phyloP scores from a whole-genome alignment of 2,113 vertebrate species.

The Vombatus ursinus region DNA sequence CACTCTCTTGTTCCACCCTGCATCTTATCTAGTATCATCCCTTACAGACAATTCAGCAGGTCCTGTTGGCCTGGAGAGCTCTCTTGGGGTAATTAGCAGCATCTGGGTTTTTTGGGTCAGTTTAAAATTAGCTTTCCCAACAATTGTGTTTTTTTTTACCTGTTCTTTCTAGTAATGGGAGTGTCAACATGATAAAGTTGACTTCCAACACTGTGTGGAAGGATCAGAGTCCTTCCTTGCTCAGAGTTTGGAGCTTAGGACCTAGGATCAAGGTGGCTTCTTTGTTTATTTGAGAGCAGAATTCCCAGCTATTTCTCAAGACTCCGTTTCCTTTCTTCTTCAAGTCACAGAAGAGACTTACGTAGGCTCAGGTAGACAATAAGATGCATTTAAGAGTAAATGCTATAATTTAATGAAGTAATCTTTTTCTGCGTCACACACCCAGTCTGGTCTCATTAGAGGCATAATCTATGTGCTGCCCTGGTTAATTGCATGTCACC shows the following conservation, averaged over 20 bases:
- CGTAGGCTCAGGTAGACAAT: conserved; percentile 16
- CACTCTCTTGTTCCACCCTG: not conserved
- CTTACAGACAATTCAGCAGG: not conserved
- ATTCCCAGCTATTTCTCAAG: conserved; percentile 7
- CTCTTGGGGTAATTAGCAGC: not conserved
- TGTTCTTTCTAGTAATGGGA: not conserved
- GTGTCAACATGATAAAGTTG: not conserved
- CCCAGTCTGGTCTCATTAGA: conserved; percentile 57
- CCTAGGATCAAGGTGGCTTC: conserved; percentile 42
- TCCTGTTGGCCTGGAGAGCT: not conserved
- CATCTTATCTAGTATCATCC: not conserved
- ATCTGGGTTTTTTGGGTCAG: not conserved
- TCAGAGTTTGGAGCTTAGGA: not conserved
- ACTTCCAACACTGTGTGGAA: not conserved
- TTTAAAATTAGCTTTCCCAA: conserved; percentile 23
- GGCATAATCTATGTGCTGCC: conserved; percentile 54
- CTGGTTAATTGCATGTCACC: conserved; percentile 69
- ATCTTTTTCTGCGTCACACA: conserved; percentile 66
- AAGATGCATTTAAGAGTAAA: conserved; percentile 13
- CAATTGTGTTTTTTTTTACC: not conserved
- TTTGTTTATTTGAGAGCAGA: conserved; percentile 24
- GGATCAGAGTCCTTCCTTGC: not conserved
- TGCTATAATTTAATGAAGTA: conserved; percentile 54
- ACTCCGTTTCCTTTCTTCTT: not conserved
- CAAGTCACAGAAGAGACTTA: conserved; percentile 30